A percentile compares a stretch with the other conserved stretches of the same genome.
Evolutionary conservation across 2,888 invertebrate species (phyloP).

Genomic region (Melitaea athalia): DNA sequence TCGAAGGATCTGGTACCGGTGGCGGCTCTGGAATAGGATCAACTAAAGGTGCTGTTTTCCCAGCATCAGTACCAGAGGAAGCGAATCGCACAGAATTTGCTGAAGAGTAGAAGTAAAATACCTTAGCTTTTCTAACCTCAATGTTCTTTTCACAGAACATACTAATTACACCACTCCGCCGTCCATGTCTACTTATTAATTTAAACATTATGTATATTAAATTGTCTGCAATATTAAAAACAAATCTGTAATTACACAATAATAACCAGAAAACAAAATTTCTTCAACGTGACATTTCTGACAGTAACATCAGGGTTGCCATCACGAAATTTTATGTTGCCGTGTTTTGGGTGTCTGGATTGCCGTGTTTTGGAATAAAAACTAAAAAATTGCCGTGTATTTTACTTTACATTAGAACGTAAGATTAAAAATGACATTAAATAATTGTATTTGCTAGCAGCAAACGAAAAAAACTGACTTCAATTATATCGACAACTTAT

Average conservation of each 20-base stretch:
- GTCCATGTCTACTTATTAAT: constrained; percentile 67
- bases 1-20: constrained; percentile 67
- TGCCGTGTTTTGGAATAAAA: too few species aligned
- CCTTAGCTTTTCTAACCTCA: constrained; percentile 76
- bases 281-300: constrained; percentile 21
- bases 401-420: too few species aligned
- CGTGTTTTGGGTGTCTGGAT: too few species aligned
- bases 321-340: too few species aligned
- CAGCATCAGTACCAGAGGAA: constrained; percentile 58
- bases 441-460: too few species aligned
- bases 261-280: constrained; percentile 22
- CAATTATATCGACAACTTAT: too few species aligned
- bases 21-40: constrained; percentile 76
- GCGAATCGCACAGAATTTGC: constrained; percentile 65
- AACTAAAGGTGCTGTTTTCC: constrained; percentile 53
- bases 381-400: too few species aligned
- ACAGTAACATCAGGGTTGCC: too few species aligned
- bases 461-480: too few species aligned
- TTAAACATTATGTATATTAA: constrained; percentile 65
- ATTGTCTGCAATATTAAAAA: neutral
- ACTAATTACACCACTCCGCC: constrained; percentile 66
- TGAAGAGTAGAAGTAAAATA: constrained; percentile 72
- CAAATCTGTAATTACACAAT: constrained; percentile 16
- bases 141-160: constrained; percentile 68
- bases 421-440: too few species aligned